Percentiles rank a stretch among this genome's conserved stretches.
These are phyloP conservation scores for Acleris literana DNA, from an alignment of 2,888 invertebrate genomes.

Conservation along the genomic window DNA sequence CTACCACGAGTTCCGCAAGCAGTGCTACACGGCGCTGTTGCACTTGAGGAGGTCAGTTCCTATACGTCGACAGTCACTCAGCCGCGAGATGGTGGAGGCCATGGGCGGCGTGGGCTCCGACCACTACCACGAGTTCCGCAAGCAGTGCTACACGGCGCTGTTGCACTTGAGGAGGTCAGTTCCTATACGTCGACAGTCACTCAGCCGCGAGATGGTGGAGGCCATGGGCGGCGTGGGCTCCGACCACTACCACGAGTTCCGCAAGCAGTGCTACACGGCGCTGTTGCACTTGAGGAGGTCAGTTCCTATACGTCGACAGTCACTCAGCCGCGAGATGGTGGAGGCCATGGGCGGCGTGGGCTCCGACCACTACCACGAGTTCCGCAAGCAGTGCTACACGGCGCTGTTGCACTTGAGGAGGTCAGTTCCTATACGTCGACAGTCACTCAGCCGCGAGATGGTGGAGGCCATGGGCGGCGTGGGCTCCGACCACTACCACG, in stretches of 20 bases:
- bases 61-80: constrained; percentile 75
- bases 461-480: constrained; percentile 98
- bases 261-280: constrained; percentile 97
- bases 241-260: constrained; percentile 97
- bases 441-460: constrained; percentile 96
- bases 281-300: constrained; percentile 95
- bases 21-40: constrained; percentile 97
- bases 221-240: constrained; percentile 96
- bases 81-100: constrained; percentile 99
- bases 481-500: constrained; percentile 95
- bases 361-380: constrained; percentile 96
- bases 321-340: constrained; percentile 98
- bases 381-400: constrained; percentile 96
- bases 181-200: constrained; percentile 40
- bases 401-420: constrained; percentile 96
- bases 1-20: constrained; percentile 96
- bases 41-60: constrained; percentile 90
- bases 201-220: constrained; percentile 99
- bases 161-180: constrained; percentile 92
- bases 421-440: constrained; percentile 56
- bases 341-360: constrained; percentile 97
- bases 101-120: constrained; percentile 96
- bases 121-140: constrained; percentile 96
- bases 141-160: constrained; percentile 98
- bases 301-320: background rate